Base-by-base conservation (phyloP, 2,888 invertebrate species). In the Cylloceria caligata region DNA sequence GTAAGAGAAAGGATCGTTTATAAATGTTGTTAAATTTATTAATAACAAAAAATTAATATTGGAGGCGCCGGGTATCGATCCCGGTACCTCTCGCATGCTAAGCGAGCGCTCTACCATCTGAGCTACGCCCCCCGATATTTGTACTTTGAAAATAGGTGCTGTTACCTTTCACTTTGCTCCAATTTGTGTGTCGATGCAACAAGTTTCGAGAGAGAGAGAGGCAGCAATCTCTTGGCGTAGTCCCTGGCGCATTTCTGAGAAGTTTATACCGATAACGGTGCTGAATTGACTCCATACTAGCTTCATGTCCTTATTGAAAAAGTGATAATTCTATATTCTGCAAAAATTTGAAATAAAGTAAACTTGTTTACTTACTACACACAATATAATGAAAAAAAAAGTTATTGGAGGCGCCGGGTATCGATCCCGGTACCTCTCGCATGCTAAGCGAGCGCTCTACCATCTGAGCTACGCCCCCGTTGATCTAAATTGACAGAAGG, bases 21-120 rank as follows among this genome's bases (percentile, higher is more conserved):
- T 27, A 39, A 42, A 16, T 65, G 4, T n/a, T 65, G 0, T 6
- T 45, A 1, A 13, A 27, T 27, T 45, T 24, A 0, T 64, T 65
- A 45, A 42, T 39, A 21, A 27, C 42, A 85, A 80, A 42, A 83
- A 86, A 88, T 86, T 84, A 85, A 67, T 30, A 60, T 76, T 86
- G 80, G 83, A 86, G 83, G 85, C 86, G 85, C 85, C 87, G 86
- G 86, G 86, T 85, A 87, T 88, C 87, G 87, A 89, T 89, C 86
- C 86, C 84, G 87, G 86, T 86, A 87, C 86, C 88, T 88, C 88
- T 88, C 87, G 84, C 87, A 86, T 86, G 85, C 86, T 83, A 87
- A 88, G 84, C 87, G 88, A 87, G 86, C 86, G 86, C 85, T 88
- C 85, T 88, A 87, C 85, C 86, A 87, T 87, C 86, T 88, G 86